Percentiles rank a stretch among this genome's conserved stretches.
Conservation (phyloP, 92 coral and sea anemone species). For the Diadumene lineata region DNA sequence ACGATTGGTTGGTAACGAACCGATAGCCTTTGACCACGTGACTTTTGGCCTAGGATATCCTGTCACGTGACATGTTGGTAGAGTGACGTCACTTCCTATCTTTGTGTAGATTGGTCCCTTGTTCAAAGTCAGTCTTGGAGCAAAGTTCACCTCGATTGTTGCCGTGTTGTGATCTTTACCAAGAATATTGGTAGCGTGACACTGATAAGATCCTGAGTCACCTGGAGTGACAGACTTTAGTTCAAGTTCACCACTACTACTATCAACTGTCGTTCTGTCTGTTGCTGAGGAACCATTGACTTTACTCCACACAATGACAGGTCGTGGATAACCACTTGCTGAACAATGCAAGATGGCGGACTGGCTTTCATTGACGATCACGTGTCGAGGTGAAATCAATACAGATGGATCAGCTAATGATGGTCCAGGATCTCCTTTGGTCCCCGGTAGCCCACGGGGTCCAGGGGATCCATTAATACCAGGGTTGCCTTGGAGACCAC, state of each 20-base stretch:
- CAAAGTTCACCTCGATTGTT: no score
- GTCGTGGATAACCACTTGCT: no score
- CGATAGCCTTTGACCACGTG: conserved; percentile 28
- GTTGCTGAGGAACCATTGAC: no score
- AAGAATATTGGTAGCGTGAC: conserved; percentile 25
- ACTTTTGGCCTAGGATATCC: conserved; percentile 38
- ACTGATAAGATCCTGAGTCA: conserved; percentile 25
- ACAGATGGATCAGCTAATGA: no score
- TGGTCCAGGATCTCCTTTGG: conserved; percentile 40
- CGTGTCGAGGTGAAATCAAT: no score
- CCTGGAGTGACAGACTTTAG: conserved; percentile 2
- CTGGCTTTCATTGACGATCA: no score
- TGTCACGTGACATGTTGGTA: conserved; percentile 35
- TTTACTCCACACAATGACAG: no score
- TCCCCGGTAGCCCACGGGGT: conserved; percentile 33
- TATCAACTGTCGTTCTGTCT: no score
- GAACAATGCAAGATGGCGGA: no score
- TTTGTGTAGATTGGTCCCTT: conserved; percentile 27
- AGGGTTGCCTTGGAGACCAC: conserved; percentile 12
- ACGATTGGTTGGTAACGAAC: conserved; percentile 6
- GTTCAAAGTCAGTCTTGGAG: conserved; percentile 13
- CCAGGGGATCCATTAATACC: conserved; percentile 27
- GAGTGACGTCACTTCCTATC: conserved; percentile 18
- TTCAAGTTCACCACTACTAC: no score
- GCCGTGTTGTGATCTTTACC: conserved; percentile 4